Evolutionary conservation across 2,888 invertebrate species (phyloP).

Genomic region (Aspidapion aeneum): DNA sequence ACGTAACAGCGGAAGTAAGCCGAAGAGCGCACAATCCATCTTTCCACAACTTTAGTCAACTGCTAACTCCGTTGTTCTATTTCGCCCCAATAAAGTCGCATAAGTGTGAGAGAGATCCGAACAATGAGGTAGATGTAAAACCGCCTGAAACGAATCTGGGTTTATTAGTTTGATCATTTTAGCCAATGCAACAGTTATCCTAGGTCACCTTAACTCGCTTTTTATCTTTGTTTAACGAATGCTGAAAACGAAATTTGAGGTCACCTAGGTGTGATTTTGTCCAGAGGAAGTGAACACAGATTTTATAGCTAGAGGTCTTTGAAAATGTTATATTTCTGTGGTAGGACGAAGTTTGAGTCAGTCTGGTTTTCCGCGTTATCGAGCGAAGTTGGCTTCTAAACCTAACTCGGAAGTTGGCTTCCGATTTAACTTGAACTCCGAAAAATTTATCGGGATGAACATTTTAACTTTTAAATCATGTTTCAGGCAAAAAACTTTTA

Average conservation of each 20-base stretch:
- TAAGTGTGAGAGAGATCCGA: no score
- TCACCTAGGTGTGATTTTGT: neutral
- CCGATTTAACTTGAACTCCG: neutral
- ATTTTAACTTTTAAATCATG: neutral
- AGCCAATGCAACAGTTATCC: neutral
- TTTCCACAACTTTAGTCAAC: constrained; percentile 17
- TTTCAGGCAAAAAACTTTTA: no score
- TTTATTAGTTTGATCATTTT: neutral
- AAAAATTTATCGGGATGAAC: neutral
- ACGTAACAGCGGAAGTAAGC: constrained; percentile 45
- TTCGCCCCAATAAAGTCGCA: no score
- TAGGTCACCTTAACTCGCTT: neutral
- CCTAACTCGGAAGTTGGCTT: neutral
- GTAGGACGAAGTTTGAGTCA: neutral
- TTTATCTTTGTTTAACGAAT: no score
- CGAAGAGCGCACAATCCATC: constrained; percentile 30
- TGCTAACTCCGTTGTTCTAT: no score
- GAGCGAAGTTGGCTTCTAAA: neutral
- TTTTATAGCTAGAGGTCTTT: neutral
- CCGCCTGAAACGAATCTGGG: neutral
- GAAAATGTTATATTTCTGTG: neutral
- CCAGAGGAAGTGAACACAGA: neutral
- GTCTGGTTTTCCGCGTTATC: neutral
- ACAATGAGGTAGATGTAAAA: no score
- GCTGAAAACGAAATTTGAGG: no score